phyloP scores from a whole-genome alignment of 2,113 vertebrate species.

The Colistium nudipinnis region DNA sequence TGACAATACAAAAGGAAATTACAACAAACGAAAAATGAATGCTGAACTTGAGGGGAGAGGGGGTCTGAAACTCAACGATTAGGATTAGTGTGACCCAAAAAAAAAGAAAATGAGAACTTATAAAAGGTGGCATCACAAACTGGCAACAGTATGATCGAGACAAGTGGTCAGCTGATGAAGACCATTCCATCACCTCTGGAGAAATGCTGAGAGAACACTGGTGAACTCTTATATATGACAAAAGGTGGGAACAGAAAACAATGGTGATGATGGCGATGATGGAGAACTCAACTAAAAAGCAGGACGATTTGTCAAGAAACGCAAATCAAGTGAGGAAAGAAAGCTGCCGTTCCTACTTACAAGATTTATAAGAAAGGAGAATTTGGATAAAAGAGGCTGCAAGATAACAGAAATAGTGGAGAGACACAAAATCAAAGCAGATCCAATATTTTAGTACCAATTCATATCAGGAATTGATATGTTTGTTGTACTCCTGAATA shows the following conservation, averaged over 20 bases:
- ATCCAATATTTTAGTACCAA: constrained; percentile 92
- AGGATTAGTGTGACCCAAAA: constrained; percentile 82
- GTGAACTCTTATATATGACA: constrained; percentile 73
- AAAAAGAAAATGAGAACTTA: constrained; percentile 82
- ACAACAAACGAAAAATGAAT: constrained; percentile 69
- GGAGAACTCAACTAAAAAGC: constrained; percentile 79
- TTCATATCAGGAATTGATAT: constrained; percentile 84
- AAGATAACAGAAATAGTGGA: constrained; percentile 99
- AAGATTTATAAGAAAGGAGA: constrained; percentile 99
- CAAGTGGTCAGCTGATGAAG: constrained; percentile 89
- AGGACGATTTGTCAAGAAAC: constrained; percentile 85
- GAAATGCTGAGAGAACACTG: constrained; percentile 71
- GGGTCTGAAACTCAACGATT: constrained; percentile 60
- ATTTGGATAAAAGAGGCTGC: constrained; percentile 99
- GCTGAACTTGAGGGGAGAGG: constrained; percentile 65
- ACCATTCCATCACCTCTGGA: constrained; percentile 90
- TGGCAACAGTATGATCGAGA: constrained; percentile 85
- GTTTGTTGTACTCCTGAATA: constrained; percentile 62
- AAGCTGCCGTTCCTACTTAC: constrained; percentile 99
- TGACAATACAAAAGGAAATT: constrained; percentile 73
- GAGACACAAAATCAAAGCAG: constrained; percentile 99
- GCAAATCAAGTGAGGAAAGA: constrained; percentile 88
- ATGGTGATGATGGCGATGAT: constrained; percentile 83
- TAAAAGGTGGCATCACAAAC: constrained; percentile 88
- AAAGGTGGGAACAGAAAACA: constrained; percentile 65